Conservation (phyloP, 2,113 vertebrate genomes). For the Ornithorhynchus anatinus region DNA sequence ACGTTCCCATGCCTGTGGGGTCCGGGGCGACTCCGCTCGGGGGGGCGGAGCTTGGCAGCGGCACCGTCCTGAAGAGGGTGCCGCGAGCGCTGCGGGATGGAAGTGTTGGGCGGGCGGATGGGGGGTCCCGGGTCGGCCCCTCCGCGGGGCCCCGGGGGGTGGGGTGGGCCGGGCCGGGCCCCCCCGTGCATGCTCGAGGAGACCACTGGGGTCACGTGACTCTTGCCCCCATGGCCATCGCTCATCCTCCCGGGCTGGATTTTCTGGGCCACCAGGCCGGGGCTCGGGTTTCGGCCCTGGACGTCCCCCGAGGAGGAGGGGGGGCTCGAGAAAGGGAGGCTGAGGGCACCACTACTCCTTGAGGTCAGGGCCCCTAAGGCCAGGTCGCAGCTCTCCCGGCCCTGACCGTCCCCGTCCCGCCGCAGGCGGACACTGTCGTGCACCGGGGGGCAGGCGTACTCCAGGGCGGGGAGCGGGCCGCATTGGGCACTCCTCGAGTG, state of each 20-base stretch:
- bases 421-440: slow-evolving; percentile 75
- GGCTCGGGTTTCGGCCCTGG: slow-evolving; percentile 90
- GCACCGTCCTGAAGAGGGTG: slow-evolving; percentile 83
- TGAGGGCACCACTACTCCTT: slow-evolving; percentile 75
- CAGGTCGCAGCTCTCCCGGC: slow-evolving; percentile 81
- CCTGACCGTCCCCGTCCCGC: slow-evolving; percentile 73
- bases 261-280: slow-evolving; percentile 87
- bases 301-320: slow-evolving; percentile 86
- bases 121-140: slow-evolving; percentile 83
- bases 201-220: slow-evolving; percentile 87
- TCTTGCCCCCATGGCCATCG: slow-evolving; percentile 86
- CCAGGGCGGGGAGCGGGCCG: slow-evolving; percentile 84
- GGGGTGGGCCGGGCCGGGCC: slow-evolving; percentile 82
- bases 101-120: slow-evolving; percentile 77
- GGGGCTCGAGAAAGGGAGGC: slow-evolving; percentile 78
- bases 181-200: slow-evolving; percentile 89
- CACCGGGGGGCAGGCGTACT: slow-evolving; percentile 85
- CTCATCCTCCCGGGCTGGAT: slow-evolving; percentile 84
- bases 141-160: slow-evolving; percentile 84
- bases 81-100: slow-evolving; percentile 86
- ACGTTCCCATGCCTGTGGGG: slow-evolving; percentile 86
- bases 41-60: slow-evolving; percentile 84
- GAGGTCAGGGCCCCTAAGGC: slow-evolving; percentile 72
- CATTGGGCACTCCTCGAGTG: slow-evolving; percentile 89
- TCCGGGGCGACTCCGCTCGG: slow-evolving; percentile 85